Percentiles rank a stretch among this genome's conserved stretches.
Evolutionary conservation across 2,113 vertebrate species (phyloP).

Genomic region (Coreoperca whiteheadi): DNA sequence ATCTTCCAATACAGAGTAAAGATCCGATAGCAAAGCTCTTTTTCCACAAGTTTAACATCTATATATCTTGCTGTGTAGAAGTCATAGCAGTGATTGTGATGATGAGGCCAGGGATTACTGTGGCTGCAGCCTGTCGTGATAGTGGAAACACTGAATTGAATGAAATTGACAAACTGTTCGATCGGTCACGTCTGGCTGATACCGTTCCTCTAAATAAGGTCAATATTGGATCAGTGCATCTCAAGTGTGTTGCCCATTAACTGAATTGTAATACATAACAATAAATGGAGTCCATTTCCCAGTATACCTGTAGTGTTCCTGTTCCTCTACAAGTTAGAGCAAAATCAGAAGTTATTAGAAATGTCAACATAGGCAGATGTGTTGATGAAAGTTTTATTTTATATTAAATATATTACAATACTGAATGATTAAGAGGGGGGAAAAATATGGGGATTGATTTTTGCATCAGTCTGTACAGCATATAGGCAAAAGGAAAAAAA

Average conservation of each 20-base stretch:
- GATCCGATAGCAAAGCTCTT: background rate
- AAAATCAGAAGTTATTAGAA: constrained; percentile 11
- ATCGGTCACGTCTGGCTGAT: background rate
- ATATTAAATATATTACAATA: constrained; percentile 91
- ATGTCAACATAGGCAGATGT: constrained; percentile 42
- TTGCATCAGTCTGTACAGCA: constrained; percentile 84
- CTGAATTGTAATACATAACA: background rate
- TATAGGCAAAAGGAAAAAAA: constrained; percentile 68
- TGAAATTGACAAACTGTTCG: background rate
- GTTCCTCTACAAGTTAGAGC: background rate
- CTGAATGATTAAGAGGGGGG: constrained; percentile 83
- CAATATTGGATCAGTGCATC: background rate
- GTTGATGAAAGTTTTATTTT: constrained; percentile 88
- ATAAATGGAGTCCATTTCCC: background rate
- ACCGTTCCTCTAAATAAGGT: background rate
- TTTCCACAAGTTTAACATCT: background rate
- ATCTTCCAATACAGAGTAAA: background rate
- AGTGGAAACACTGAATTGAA: background rate
- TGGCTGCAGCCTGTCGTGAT: background rate
- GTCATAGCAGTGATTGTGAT: background rate
- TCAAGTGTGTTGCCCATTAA: background rate
- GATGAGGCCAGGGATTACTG: background rate
- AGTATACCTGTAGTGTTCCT: background rate
- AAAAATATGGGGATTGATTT: constrained; percentile 82
- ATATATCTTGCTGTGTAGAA: background rate